Percentiles rank a stretch among this genome's conserved stretches.
phyloP scores from a whole-genome alignment of 2,113 vertebrate species.

The Corythornis vintsioides region DNA sequence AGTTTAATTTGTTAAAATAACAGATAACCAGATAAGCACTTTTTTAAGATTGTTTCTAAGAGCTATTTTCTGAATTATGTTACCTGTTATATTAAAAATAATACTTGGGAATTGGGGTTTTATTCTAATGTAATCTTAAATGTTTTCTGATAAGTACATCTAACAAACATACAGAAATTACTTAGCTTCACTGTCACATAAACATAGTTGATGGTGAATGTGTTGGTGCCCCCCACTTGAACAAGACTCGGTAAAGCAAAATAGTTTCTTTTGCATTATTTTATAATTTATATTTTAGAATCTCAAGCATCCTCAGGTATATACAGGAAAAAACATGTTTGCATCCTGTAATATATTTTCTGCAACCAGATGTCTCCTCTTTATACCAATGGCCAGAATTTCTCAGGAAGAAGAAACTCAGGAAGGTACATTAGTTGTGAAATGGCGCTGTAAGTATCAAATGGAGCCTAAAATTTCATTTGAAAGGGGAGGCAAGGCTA shows the following conservation, averaged over 20 bases:
- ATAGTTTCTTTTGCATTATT: not conserved
- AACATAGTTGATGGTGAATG: not conserved
- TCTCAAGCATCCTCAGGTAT: not conserved
- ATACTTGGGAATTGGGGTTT: not conserved
- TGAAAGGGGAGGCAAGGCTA: not conserved
- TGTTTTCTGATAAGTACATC: not conserved
- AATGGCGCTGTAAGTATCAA: not conserved
- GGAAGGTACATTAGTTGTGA: fast-evolving
- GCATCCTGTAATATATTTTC: not conserved
- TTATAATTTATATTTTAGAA: not conserved
- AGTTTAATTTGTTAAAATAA: not conserved
- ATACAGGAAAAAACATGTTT: not conserved
- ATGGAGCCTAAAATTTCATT: not conserved
- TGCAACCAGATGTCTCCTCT: not conserved
- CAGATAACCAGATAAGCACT: not conserved
- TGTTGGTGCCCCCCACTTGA: not conserved
- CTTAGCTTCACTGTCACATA: not conserved
- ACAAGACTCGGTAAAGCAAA: not conserved
- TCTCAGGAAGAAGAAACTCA: not conserved
- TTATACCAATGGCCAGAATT: not conserved
- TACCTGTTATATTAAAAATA: not conserved
- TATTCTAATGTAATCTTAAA: not conserved
- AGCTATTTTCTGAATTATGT: not conserved
- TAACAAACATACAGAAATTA: not conserved
- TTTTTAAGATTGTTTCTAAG: not conserved